Percentiles rank a stretch among this genome's conserved stretches.
Conservation (phyloP, 2,888 invertebrate species). For the Parnassius apollo region DNA sequence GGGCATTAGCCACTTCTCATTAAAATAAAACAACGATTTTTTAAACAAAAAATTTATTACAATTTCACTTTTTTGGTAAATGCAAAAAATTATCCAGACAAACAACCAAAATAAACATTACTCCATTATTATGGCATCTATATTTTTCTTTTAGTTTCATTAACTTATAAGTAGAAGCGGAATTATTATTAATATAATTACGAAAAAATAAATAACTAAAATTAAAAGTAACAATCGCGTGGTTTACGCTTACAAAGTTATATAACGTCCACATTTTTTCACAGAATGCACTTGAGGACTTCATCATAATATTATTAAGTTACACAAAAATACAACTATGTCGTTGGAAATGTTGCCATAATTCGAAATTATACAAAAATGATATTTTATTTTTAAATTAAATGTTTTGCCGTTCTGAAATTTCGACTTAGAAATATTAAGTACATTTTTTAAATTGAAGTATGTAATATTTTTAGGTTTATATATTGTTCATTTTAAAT, state of each 20-base stretch:
- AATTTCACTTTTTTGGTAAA: constrained; percentile 74
- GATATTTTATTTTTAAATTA: background rate
- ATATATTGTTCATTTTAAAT: background rate
- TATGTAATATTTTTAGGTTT: too few species aligned
- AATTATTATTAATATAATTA: constrained; percentile 50
- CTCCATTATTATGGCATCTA: constrained; percentile 63
- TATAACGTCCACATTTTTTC: constrained; percentile 45
- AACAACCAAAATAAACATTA: constrained; percentile 64
- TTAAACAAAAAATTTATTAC: constrained; percentile 59
- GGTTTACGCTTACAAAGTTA: constrained; percentile 33
- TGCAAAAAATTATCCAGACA: constrained; percentile 69
- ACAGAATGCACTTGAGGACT: constrained; percentile 42
- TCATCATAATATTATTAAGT: too few species aligned
- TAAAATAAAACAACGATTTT: constrained; percentile 42
- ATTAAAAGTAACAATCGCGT: constrained; percentile 59
- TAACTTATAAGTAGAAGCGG: constrained; percentile 68
- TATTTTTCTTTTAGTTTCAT: constrained; percentile 49
- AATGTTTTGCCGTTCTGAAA: background rate
- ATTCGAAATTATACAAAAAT: background rate
- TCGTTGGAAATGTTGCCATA: too few species aligned
- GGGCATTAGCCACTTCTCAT: too few species aligned
- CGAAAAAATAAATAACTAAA: constrained; percentile 49
- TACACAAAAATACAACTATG: too few species aligned
- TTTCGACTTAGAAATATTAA: constrained; percentile 33
- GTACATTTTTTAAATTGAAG: constrained; percentile 34